phyloP scores from a whole-genome alignment of 2,888 invertebrate genomes.

The Drosophila affinis region DNA sequence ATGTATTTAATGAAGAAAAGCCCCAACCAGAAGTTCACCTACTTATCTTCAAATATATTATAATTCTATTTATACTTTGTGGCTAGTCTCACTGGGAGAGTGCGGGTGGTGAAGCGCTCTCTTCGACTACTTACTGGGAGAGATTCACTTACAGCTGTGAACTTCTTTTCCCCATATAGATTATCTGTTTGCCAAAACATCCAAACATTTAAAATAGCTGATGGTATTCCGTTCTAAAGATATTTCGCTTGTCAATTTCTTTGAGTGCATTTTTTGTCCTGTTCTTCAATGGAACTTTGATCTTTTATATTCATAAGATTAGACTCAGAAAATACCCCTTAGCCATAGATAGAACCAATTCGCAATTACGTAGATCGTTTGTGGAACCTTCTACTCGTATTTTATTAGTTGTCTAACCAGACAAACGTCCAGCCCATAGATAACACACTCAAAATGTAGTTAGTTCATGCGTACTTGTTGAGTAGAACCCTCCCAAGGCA shows the following conservation, averaged over 20 bases:
- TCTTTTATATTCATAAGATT: no score
- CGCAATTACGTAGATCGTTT: not conserved
- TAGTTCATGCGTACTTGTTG: no score
- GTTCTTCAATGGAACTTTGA: no score
- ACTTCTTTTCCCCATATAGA: no score
- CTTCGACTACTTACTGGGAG: no score
- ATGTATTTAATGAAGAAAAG: not conserved
- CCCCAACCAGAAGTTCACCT: not conserved
- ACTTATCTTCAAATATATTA: not conserved
- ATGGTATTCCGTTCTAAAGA: not conserved
- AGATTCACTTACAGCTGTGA: no score
- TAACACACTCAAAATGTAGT: not conserved
- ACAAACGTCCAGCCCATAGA: not conserved
- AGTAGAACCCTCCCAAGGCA: not conserved
- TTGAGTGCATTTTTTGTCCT: not conserved
- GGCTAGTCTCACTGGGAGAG: no score
- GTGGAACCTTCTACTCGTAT: not conserved
- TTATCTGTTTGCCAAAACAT: no score
- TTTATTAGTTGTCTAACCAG: not conserved
- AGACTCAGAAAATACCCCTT: not conserved
- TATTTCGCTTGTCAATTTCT: not conserved
- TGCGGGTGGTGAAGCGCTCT: no score
- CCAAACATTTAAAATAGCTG: no score
- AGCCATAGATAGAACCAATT: not conserved
- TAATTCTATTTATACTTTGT: not conserved